Evolutionary conservation across 2,888 invertebrate species (phyloP).

Genomic region (Tetheella fluctuosa): DNA sequence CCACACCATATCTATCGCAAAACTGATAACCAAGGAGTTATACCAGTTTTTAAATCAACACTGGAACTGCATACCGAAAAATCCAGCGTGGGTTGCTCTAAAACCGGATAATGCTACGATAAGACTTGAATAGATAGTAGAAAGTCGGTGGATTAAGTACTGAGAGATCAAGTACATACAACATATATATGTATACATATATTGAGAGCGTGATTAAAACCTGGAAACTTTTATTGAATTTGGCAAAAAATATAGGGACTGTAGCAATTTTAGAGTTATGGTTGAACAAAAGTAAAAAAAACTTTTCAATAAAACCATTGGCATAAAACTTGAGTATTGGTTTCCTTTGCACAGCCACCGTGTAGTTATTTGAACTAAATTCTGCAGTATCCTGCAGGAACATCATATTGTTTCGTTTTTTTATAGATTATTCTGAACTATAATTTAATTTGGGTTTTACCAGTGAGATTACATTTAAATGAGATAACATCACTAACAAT

Average conservation of each 20-base stretch:
- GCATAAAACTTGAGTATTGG: slow-evolving; percentile 69
- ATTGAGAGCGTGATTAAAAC: background rate
- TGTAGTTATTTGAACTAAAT: slow-evolving; percentile 1
- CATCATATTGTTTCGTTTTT: too few species aligned
- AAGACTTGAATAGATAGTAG: background rate
- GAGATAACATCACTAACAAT: too few species aligned
- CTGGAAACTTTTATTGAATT: background rate
- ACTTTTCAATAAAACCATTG: slow-evolving; percentile 74
- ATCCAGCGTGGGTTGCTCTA: background rate
- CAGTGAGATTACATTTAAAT: too few species aligned
- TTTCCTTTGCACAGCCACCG: slow-evolving; percentile 57
- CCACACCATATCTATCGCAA: slow-evolving; percentile 8
- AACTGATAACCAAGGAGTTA: slow-evolving; percentile 5
- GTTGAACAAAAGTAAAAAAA: slow-evolving; percentile 28
- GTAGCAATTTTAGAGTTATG: background rate
- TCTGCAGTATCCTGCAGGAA: background rate
- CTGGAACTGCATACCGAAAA: slow-evolving; percentile 9
- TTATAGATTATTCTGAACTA: too few species aligned
- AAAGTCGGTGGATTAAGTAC: background rate
- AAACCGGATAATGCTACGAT: slow-evolving; percentile 3
- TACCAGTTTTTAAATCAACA: slow-evolving; percentile 3
- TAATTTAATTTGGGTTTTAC: too few species aligned
- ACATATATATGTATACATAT: too few species aligned
- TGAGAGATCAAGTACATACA: background rate
- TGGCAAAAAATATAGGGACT: background rate